A percentile compares a stretch with the other conserved stretches of the same genome.
Evolutionary conservation across 2,797 vertebrate genomes (phyloP).

Genomic region (Oreochromis grahami): DNA sequence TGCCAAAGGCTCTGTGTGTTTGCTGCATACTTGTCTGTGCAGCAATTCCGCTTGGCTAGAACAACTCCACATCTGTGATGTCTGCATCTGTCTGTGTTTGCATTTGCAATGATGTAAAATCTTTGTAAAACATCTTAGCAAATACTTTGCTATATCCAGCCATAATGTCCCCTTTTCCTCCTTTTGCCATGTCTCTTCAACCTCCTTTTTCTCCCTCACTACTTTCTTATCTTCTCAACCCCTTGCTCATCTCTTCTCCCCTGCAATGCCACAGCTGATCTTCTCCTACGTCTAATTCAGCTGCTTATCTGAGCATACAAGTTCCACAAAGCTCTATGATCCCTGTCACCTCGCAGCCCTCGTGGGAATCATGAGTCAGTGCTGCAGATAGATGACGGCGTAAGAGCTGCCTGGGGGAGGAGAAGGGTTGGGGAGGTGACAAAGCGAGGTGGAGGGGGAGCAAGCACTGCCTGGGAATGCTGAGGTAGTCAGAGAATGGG

Average conservation of each 20-base stretch:
- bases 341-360: conserved; percentile 55
- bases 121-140: not conserved
- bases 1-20: not conserved
- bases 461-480: not conserved
- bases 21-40: not conserved
- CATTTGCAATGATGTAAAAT: not conserved
- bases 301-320: conserved; percentile 75
- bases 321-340: conserved; percentile 65
- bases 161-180: not conserved
- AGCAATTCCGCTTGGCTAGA: not conserved
- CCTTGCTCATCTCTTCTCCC: conserved; percentile 40
- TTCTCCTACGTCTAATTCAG: conserved; percentile 68
- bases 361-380: conserved; percentile 57
- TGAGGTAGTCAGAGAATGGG: not conserved
- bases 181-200: not conserved
- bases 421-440: not conserved
- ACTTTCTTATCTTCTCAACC: conserved; percentile 43
- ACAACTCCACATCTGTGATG: not conserved
- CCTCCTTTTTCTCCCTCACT: not conserved
- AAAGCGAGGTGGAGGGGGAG: not conserved
- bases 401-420: not conserved
- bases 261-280: conserved; percentile 55
- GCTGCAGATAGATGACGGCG: conserved; percentile 38
- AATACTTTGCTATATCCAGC: not conserved
- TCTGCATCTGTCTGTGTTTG: not conserved